Base-by-base conservation (phyloP, 2,113 vertebrate genomes). In the Erythrolamprus reginae region DNA sequence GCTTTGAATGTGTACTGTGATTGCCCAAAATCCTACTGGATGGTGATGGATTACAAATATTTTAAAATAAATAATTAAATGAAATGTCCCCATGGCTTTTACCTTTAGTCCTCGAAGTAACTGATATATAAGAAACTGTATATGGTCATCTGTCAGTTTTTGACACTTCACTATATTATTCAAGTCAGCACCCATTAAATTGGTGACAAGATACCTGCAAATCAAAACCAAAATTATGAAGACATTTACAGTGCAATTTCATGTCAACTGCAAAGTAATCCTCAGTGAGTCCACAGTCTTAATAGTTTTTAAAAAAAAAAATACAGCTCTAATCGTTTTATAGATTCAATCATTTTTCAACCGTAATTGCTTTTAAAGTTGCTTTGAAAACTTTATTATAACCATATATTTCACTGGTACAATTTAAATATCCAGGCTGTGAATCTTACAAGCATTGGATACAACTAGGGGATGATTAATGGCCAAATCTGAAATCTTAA, bases 111-210 rank as follows among this genome's bases (percentile, higher is more conserved):
- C 99, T 0, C 99, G 97, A 89, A 99, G 98, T 92, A 99, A 97
- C 96, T 99, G 99, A 94, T 99, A 99, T 92, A 99, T 98, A n/a
- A 99, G 97, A 96, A 99, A 99, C 95, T 99, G 99, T 93, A 99
- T 98, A 2, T 99, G 99, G 90, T 99, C 99, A 88, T 99, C 99
- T 0, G 98, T 99, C 95, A 99, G 95, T 91, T 98, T 97, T 97
- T 99, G 99, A 96, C 99, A 99, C 95, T 99, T 99, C 48, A 99
- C 99, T 6, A 99, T 99, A 95, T 99, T 99, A 95, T 99, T 99
- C 91, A 99, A 97, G 95, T 99, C 99, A 23, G 99, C 99, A 5
- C 99, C 99, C 99, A 99, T 99, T 95, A 99, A 97, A 94, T 99
- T 98, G 51, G 99, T 99, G 95, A 99, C 99, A 91, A 99, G 97